Evolutionary conservation across 2,888 invertebrate genomes (phyloP), one percentile per base, ranked within the genome.

Genomic region (Molanna angustata): DNA sequence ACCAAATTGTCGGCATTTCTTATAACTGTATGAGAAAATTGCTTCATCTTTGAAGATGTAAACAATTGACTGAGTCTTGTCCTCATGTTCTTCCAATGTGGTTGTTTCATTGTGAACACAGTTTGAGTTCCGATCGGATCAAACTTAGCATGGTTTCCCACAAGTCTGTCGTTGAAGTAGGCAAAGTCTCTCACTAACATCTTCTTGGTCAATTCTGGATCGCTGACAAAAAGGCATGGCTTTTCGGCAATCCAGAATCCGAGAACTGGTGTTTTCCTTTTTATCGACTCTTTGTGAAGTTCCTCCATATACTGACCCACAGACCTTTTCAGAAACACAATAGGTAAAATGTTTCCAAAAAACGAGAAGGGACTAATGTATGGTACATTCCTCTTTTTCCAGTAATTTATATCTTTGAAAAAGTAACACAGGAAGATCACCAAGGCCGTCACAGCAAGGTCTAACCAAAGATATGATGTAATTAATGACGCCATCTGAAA

Each of bases 301-400:
- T 58, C 51, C 37, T 61, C 58, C 19, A 62, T 49, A 9, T 57
- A 57, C 14, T 60, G 53, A 3, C 55, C 62, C 11, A 63, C 48
- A 4, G 61, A 63, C 11, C 58, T 62, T 32, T 48, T 60, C 9
- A 61, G 41, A 3, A 62, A 37, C 1, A 63, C 62, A 2, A 64
- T 59, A 18, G 64, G 61, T 31, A 57, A 63, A 33, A 66, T 66
- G 49, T 69, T 69, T 1, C 69, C 69, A 47, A 69, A 64, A 4
- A 69, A 50, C 1, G 67, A 61, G 2, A 54, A 18, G 0, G 68
- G 69, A 17, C 60, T 54, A 2, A 63, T 61, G 46, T 62, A 61
- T 0, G 58, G 58, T 2, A 70, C 64, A 20, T 63, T 63, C 45
- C 65, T 62, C 6, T 58, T 60, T 42, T 64, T 62, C 69, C 69